phyloP scores from a whole-genome alignment of 2,113 vertebrate species.

The Athene cunicularia region DNA sequence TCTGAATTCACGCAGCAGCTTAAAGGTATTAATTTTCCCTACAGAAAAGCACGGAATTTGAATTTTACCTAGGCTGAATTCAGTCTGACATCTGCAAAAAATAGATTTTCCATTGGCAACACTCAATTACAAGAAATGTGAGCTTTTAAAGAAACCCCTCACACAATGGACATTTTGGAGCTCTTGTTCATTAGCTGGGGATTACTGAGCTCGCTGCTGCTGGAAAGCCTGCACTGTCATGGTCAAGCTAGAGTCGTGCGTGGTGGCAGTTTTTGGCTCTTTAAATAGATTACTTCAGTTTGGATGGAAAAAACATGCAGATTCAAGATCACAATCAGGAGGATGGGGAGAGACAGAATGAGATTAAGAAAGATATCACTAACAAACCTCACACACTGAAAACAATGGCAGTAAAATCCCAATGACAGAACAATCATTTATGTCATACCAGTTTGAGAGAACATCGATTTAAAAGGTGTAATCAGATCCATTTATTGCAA shows the following conservation, averaged over 20 bases:
- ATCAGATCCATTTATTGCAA: conserved; percentile 56
- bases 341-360: background rate
- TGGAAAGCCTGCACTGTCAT: background rate
- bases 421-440: conserved; percentile 34
- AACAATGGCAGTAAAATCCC: conserved; percentile 49
- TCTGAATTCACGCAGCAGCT: background rate
- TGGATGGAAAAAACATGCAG: background rate
- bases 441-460: conserved; percentile 37
- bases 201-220: background rate
- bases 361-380: background rate
- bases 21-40: background rate
- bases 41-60: background rate
- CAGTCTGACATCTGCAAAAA: background rate
- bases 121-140: background rate
- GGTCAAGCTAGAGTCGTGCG: background rate
- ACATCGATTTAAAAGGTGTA: conserved; percentile 61
- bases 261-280: background rate
- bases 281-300: conserved; percentile 34
- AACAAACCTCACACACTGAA: background rate
- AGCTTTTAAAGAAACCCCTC: background rate
- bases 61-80: background rate
- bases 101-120: background rate
- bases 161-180: background rate
- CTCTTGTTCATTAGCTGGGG: background rate
- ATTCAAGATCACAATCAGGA: conserved; percentile 39